Base-by-base conservation (phyloP, 2,113 vertebrate genomes). In the Dasyurus viverrinus region DNA sequence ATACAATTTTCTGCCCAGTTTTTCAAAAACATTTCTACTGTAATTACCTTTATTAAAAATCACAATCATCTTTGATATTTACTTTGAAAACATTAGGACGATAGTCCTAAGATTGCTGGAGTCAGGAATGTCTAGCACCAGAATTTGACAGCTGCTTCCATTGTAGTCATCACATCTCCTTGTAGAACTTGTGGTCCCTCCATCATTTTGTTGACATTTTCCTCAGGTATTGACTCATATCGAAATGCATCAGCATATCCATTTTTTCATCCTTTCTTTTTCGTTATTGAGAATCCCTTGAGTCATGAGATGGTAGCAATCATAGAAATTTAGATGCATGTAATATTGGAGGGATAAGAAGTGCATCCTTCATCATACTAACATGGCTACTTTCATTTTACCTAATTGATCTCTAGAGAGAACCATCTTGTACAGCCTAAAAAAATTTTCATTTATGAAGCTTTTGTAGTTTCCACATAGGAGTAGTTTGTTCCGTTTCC, bases 11-110 rank as follows among this genome's bases (percentile, higher is more conserved):
- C 36, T 26, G 7, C 90, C 48, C 55, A 53, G 11, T 54, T 94
- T 84, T 54, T 95, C 36, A 48, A 48, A 95, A 92, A 52, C 48
- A 68, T 30, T 94, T 89, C 76, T 84, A 46, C 95, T 52, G 89
- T 92, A 54, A 92, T 14, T 94, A 2, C n/a, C 30, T 7, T 95
- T 94, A 95, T 42, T 42, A 93, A 57, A 57, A 57, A 90, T 91
- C 53, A 9, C 30, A 50, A 42, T 90, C 24, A 53, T 89, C 84
- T 92, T 92, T 76, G 36, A 94, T n/a, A 50, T 89, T 76, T 68
- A 54, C 9, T 48, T 93, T 95, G 1, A 23, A 92, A 94, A 92
- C n/a, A 91, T 11, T 68, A 93, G 2, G 42, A 0, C 50, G 11
- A 48, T 47, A 48, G 50, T 95, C 54, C 54, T 22, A 54, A 54